phyloP scores from a whole-genome alignment of 2,888 invertebrate genomes.

The Microdon myrmicae region DNA sequence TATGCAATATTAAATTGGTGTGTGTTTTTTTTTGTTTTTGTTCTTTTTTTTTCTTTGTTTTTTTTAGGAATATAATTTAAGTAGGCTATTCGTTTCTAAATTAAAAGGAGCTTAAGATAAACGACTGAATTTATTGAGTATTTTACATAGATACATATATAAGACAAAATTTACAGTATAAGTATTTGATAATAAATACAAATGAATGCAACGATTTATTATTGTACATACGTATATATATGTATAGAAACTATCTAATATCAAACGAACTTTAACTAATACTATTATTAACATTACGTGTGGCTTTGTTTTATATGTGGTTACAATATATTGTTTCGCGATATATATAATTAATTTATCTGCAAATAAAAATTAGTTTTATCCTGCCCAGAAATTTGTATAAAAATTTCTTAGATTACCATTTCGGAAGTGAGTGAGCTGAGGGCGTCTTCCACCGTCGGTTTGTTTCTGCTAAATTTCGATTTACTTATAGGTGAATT shows the following conservation, averaged over 20 bases:
- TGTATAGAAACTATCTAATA: conserved; percentile 37
- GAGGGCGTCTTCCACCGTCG: conserved; percentile 77
- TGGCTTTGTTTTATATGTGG: conserved; percentile 41
- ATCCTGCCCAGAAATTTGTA: neutral
- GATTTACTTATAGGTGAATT: conserved; percentile 69
- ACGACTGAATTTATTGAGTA: conserved; percentile 48
- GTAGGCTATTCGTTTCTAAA: too few species aligned
- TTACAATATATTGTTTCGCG: conserved; percentile 24
- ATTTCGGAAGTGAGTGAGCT: conserved; percentile 87
- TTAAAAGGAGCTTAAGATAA: too few species aligned
- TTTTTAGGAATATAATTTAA: too few species aligned
- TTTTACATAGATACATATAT: conserved; percentile 45
- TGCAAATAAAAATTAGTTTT: conserved; percentile 1
- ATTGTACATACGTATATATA: conserved; percentile 39
- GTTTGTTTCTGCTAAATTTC: conserved; percentile 68
- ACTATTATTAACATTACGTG: conserved; percentile 32
- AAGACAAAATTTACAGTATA: conserved; percentile 47
- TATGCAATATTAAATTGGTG: too few species aligned
- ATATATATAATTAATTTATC: conserved; percentile 36
- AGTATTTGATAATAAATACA: conserved; percentile 48
- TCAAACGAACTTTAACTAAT: conserved; percentile 47
- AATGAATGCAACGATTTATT: conserved; percentile 48
- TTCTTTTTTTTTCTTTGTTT: too few species aligned
- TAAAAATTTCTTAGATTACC: conserved; percentile 67
- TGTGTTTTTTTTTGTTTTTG: too few species aligned